These are phyloP conservation scores for Psilopogon haemacephalus DNA, from an alignment of 2,113 vertebrate species.

Conservation along the genomic window DNA sequence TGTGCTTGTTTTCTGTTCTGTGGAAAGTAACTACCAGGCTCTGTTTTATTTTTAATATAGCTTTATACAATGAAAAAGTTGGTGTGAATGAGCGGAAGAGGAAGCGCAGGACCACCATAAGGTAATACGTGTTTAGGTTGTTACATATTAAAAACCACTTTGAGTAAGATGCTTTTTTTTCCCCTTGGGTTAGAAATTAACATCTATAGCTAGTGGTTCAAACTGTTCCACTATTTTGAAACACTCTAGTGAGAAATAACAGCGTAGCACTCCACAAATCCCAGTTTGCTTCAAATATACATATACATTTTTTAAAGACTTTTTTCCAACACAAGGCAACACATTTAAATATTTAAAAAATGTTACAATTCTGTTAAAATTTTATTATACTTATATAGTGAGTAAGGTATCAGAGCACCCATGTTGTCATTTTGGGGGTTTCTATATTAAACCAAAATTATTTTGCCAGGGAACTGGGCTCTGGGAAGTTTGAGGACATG, in stretches of 20 bases:
- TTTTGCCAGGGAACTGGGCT: neutral
- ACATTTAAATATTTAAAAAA: neutral
- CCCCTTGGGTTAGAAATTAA: neutral
- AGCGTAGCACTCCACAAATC: neutral
- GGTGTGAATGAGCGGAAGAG: conserved; percentile 94
- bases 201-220: neutral
- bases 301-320: neutral
- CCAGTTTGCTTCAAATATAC: neutral
- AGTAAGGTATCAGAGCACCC: neutral
- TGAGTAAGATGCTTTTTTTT: neutral
- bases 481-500: neutral
- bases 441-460: neutral
- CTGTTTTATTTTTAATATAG: conserved; percentile 67
- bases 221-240: neutral
- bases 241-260: neutral
- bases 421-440: neutral
- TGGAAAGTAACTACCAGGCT: neutral
- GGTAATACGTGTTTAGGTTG: conserved; percentile 73
- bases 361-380: neutral
- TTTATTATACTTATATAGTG: neutral
- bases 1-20: neutral
- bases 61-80: conserved; percentile 93
- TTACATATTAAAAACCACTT: neutral
- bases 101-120: conserved; percentile 96
- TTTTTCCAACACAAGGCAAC: neutral